Base-by-base conservation (phyloP, 2,888 invertebrate species). In the Sclerodermus sp. region DNA sequence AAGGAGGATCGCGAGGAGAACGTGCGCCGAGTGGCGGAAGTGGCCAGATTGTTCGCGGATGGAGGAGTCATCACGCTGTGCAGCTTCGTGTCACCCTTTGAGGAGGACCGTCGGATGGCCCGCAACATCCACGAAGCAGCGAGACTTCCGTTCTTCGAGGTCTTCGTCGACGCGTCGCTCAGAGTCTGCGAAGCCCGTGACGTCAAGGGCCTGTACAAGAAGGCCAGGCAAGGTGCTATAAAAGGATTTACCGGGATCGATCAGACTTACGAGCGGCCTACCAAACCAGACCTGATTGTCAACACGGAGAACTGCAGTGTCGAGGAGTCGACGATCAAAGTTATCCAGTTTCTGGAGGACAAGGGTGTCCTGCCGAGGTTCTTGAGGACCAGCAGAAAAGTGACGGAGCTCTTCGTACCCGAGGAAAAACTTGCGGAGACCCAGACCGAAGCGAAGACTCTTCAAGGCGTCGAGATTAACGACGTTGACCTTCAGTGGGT, bases 1-100 rank as follows among this genome's bases (percentile, higher is more conserved):
- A 92, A 91, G 51, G 88, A 92, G 62, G 97, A 97, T 71, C 85
- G 98, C 0, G 93, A 96, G 73, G 98, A 99, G 79, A 99, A 99
- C 76, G 96, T 99, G 62, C 83, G 98, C 18, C 82, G 98, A 54
- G 96, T 97, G 1, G 93, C 96, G 0, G 97, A 98, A 78, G 96
- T 98, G 1, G 93, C 96, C 8, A 96, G 93, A 77, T 82, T 99
- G 8, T 96, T 99, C 77, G 96, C 98, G 0, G 98, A 99, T 79
- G 92, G 93, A 53, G 98, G 98, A 0, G 91, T 96, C 38, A 88
- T 99, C 5, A 89, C 94, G 46, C 83, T 99, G 16, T 96, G 97
- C 78, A 94, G 95, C 77, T 98, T 99, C 79, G 97, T 99, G 0
- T 96, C 96, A 12, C 98, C 98, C 0, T 98, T 93, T 78, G 83